Percentiles rank a stretch among this genome's conserved stretches.
Conservation (phyloP, 2,113 vertebrate species). For the Ceyx margarethae region DNA sequence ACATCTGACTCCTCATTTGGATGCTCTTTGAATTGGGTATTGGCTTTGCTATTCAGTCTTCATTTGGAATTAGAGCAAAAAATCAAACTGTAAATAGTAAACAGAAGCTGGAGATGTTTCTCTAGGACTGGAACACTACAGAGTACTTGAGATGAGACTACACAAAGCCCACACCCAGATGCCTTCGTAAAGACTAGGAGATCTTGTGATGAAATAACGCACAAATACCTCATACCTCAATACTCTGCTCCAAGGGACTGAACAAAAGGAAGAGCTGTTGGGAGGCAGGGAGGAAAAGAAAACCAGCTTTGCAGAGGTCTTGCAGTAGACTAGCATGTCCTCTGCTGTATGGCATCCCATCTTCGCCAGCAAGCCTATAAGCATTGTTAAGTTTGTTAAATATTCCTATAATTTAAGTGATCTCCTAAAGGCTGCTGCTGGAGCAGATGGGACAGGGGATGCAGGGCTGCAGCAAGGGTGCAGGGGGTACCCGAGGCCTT, state of each 20-base stretch:
- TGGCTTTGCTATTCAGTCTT: not conserved
- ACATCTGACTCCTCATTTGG: not conserved
- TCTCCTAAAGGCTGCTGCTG: not conserved
- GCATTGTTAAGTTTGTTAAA: not conserved
- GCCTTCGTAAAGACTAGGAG: not conserved
- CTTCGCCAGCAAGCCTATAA: not conserved
- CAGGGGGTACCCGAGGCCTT: not conserved
- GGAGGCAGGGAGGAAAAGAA: not conserved
- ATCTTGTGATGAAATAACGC: not conserved
- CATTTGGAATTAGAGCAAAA: not conserved
- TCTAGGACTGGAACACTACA: not conserved
- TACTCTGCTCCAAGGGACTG: not conserved
- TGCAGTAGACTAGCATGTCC: not conserved
- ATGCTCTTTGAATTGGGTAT: not conserved
- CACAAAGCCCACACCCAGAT: fast-evolving
- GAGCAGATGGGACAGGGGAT: not conserved
- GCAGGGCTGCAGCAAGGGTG: not conserved
- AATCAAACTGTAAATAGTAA: not conserved
- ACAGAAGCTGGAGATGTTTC: not conserved
- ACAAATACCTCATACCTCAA: not conserved
- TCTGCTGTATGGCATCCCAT: not conserved
- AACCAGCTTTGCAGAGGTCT: not conserved
- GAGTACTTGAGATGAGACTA: not conserved
- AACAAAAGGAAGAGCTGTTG: not conserved
- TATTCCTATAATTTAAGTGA: not conserved